Conservation (phyloP, 30 jellyfish, hydroid and myxozoan genomes). For the Cassiopea andromeda region DNA sequence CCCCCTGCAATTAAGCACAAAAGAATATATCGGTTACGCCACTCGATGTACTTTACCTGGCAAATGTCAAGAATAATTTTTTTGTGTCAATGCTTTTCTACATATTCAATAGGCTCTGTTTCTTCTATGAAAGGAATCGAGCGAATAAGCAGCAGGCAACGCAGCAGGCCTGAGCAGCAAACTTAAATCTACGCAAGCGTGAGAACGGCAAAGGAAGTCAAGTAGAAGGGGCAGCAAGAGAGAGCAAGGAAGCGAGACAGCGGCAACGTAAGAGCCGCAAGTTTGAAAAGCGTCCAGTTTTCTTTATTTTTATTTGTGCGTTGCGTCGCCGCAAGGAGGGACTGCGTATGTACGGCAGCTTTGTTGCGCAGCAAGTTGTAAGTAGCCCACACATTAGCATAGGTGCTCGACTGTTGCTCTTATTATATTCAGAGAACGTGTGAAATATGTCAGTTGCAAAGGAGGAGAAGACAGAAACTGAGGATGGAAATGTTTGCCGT, state of each 20-base stretch:
- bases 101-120: conserved; percentile 57
- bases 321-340: conserved; percentile 30
- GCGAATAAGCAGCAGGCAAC: conserved; percentile 8
- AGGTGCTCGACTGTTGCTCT: neutral
- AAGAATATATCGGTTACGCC: too few relatives aligned
- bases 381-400: neutral
- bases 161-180: conserved; percentile 3
- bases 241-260: neutral
- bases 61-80: neutral
- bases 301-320: neutral
- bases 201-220: neutral
- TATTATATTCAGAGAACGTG: neutral
- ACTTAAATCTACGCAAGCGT: neutral
- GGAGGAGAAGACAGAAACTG: conserved; percentile 1
- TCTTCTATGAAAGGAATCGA: neutral
- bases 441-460: neutral
- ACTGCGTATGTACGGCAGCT: neutral
- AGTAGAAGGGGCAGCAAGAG: conserved; percentile 1
- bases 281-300: neutral
- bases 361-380: conserved; percentile 9
- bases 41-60: too few relatives aligned
- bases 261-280: neutral
- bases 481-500: conserved; percentile 73
- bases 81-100: conserved; percentile 9
- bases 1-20: too few relatives aligned